phyloP scores from a whole-genome alignment of 1,140 invertebrate genomes.

The Bombus terrestris region DNA sequence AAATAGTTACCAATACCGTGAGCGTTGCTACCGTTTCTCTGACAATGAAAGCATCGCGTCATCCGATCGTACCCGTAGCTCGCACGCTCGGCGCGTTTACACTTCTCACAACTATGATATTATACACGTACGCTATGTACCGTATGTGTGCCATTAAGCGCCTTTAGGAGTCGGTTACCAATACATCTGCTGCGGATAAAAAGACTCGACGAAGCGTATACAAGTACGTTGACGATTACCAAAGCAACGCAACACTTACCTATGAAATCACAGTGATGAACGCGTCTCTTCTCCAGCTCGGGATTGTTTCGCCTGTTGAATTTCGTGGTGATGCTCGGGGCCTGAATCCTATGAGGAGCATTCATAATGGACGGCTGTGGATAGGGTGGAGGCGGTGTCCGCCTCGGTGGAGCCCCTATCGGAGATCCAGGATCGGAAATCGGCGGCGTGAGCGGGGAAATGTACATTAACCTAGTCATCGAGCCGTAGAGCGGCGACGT shows the following conservation, averaged over 20 bases:
- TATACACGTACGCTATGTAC: too few species aligned
- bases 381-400: slow-evolving; percentile 86
- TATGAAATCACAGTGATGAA: slow-evolving; percentile 97
- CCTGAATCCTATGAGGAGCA: slow-evolving; percentile 78
- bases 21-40: not conserved
- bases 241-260: slow-evolving; percentile 84
- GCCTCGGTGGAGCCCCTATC: slow-evolving; percentile 83
- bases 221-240: not conserved
- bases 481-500: slow-evolving; percentile 80
- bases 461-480: slow-evolving; percentile 87
- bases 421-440: slow-evolving; percentile 92
- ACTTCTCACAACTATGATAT: too few species aligned
- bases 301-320: slow-evolving; percentile 98
- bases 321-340: slow-evolving; percentile 81
- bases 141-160: too few species aligned
- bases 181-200: not conserved
- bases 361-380: slow-evolving; percentile 81
- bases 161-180: not conserved
- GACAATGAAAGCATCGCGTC: not conserved
- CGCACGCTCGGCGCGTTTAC: not conserved
- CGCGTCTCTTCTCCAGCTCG: slow-evolving; percentile 95
- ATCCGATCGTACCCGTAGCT: not conserved
- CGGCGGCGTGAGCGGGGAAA: slow-evolving; percentile 91
- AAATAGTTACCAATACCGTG: too few species aligned
- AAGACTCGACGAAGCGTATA: not conserved